A percentile compares a stretch with the other conserved stretches of the same genome.
Evolutionary conservation across 2,113 vertebrate genomes (phyloP).

Genomic region (Oxygymnocypris stewartii): DNA sequence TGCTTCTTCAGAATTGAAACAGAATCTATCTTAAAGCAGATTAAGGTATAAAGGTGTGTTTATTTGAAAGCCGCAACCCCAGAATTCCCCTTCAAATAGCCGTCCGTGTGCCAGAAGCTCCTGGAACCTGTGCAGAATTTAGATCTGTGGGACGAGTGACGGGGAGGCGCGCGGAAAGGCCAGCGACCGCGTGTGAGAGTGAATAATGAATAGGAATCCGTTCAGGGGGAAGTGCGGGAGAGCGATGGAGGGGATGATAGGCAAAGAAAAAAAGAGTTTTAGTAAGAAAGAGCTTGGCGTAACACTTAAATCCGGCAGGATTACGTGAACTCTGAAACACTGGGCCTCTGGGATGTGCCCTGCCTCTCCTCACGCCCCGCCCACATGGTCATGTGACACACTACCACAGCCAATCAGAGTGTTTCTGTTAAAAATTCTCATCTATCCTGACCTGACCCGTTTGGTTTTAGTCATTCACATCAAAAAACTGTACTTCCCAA

Average conservation of each 20-base stretch:
- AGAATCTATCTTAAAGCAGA: slow-evolving; percentile 70
- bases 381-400: slow-evolving; percentile 45
- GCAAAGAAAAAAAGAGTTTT: neutral
- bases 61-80: slow-evolving; percentile 73
- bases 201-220: slow-evolving; percentile 48
- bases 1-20: slow-evolving; percentile 67
- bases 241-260: slow-evolving; percentile 8
- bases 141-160: slow-evolving; percentile 62
- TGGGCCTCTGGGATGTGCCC: slow-evolving; percentile 60
- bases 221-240: slow-evolving; percentile 43
- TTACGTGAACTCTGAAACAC: slow-evolving; percentile 61
- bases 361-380: slow-evolving; percentile 57
- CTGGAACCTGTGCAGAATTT: slow-evolving; percentile 67
- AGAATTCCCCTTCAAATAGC: slow-evolving; percentile 62
- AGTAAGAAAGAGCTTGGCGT: slow-evolving; percentile 28
- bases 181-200: neutral
- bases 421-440: neutral
- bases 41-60: slow-evolving; percentile 77
- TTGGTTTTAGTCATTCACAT: neutral
- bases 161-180: slow-evolving; percentile 58
- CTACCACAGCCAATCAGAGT: slow-evolving; percentile 42
- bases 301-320: slow-evolving; percentile 48
- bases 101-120: slow-evolving; percentile 62
- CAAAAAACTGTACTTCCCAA: neutral
- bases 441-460: slow-evolving; percentile 41